Conservation (phyloP, 2,888 invertebrate species). For the Erpobdella octoculata region DNA sequence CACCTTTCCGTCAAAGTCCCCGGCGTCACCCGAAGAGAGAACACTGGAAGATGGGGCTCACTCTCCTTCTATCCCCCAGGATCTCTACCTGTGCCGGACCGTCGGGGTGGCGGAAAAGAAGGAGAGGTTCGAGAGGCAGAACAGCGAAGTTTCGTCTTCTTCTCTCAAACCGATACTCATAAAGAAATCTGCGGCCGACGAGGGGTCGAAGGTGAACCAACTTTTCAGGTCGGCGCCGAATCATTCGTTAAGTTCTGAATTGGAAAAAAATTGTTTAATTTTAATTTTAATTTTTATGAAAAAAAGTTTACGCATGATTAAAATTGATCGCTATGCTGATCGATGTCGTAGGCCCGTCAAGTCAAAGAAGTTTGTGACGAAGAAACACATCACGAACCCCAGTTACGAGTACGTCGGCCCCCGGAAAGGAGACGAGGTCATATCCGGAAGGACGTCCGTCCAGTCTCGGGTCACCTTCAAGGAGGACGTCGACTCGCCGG, state of each 20-base stretch:
- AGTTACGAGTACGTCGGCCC: not conserved
- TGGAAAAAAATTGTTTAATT: no score
- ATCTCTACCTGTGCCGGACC: not conserved
- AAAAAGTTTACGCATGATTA: no score
- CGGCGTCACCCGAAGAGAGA: not conserved
- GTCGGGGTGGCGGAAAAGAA: slow-evolving; percentile 3
- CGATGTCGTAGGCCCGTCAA: no score
- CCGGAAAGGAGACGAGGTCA: not conserved
- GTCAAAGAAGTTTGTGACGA: not conserved
- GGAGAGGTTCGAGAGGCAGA: not conserved
- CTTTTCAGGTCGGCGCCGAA: not conserved
- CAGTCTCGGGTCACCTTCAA: not conserved
- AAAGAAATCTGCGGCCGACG: not conserved
- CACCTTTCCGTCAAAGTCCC: not conserved
- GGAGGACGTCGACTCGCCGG: not conserved
- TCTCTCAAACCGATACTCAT: not conserved
- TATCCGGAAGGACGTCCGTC: not conserved
- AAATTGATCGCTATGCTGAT: no score
- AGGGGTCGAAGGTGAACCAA: not conserved
- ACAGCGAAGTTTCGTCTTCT: not conserved
- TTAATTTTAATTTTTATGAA: no score
- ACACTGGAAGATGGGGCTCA: not conserved
- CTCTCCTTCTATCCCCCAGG: not conserved
- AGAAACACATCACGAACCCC: not conserved
- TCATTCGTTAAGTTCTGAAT: no score